phyloP scores from a whole-genome alignment of 2,888 invertebrate species.

The Polia nebulosa region DNA sequence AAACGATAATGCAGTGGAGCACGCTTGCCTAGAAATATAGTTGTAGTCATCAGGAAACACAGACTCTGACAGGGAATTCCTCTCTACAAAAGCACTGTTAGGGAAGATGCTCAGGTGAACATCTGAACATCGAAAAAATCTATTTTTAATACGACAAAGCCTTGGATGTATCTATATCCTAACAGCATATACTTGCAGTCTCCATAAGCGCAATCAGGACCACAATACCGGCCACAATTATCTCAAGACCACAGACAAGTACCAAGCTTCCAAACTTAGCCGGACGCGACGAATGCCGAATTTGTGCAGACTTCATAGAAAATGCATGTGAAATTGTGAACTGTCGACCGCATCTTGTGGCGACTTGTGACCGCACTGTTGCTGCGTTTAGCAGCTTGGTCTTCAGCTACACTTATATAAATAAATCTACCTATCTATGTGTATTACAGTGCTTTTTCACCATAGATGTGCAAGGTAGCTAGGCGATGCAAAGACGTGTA shows the following conservation, averaged over 20 bases:
- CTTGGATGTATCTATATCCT: not conserved
- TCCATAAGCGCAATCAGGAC: constrained; percentile 1
- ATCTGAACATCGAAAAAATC: not conserved
- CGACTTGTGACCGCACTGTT: constrained; percentile 29
- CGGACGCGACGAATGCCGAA: constrained; percentile 48
- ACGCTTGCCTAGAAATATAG: not conserved
- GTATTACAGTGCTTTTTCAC: not conserved
- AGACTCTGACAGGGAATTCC: not conserved
- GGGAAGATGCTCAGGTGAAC: not conserved
- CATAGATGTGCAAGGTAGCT: not conserved
- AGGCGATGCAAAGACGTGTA: not conserved
- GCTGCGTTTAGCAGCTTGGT: constrained; percentile 43
- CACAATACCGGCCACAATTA: constrained; percentile 45
- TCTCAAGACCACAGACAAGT: constrained; percentile 48
- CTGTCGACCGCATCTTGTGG: constrained; percentile 55
- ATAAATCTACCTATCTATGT: constrained; percentile 8
- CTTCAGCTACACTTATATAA: constrained; percentile 47
- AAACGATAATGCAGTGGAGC: too few relatives aligned
- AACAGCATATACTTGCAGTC: constrained; percentile 7
- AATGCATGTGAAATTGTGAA: constrained; percentile 57
- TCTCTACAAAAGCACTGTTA: not conserved
- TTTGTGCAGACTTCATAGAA: constrained; percentile 54
- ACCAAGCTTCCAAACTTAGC: constrained; percentile 31
- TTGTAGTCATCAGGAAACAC: not conserved
- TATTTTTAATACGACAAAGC: not conserved